Conservation (phyloP, 2,113 vertebrate genomes). For the Salminus brasiliensis region DNA sequence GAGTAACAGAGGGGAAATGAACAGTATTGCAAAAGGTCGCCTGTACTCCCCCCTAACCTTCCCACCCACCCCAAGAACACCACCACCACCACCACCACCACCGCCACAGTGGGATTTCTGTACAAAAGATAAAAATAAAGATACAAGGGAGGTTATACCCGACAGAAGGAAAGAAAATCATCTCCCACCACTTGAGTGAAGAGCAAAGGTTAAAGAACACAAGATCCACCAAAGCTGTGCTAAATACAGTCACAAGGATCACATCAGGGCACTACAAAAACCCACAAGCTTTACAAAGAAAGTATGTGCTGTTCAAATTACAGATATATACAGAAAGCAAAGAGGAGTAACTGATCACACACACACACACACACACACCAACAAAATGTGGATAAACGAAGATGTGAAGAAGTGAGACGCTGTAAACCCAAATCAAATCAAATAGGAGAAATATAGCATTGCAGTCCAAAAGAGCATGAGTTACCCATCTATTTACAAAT, state of each 20-base stretch:
- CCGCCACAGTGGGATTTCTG: constrained; percentile 37
- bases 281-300: constrained; percentile 72
- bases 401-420: constrained; percentile 69
- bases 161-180: constrained; percentile 65
- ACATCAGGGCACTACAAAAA: constrained; percentile 62
- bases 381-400: constrained; percentile 58
- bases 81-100: constrained; percentile 28
- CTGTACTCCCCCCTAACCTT: constrained; percentile 24
- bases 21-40: constrained; percentile 20
- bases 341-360: constrained; percentile 61
- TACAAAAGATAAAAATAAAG: constrained; percentile 50
- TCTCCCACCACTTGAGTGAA: constrained; percentile 82
- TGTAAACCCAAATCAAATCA: constrained; percentile 43
- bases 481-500: constrained; percentile 92
- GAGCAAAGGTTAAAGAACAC: constrained; percentile 79
- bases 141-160: constrained; percentile 45
- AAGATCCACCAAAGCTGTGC: constrained; percentile 68
- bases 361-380: constrained; percentile 78
- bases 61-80: constrained; percentile 28
- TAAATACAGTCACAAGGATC: constrained; percentile 81
- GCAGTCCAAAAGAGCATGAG: constrained; percentile 60
- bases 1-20: constrained; percentile 19
- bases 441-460: background rate
- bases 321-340: constrained; percentile 82
- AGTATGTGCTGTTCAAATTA: constrained; percentile 86